phyloP scores from a whole-genome alignment of 2,113 vertebrate species.

The Thryonomys swinderianus region DNA sequence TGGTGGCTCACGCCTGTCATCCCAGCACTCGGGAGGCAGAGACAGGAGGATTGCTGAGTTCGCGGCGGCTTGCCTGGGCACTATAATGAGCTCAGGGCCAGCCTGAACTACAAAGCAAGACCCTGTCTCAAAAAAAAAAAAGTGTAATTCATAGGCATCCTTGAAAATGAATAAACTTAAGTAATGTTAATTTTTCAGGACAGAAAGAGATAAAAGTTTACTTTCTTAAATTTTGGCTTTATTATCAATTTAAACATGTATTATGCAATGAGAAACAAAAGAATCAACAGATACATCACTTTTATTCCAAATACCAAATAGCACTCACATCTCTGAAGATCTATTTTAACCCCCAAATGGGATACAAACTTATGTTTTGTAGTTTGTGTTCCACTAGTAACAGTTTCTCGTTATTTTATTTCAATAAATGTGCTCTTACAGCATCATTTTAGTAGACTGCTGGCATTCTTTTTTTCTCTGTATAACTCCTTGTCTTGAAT shows the following conservation, averaged over 20 bases:
- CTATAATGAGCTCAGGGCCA: no score
- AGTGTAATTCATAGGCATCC: no score
- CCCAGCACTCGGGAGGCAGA: no score
- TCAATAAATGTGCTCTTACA: background rate
- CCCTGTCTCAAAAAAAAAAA: no score
- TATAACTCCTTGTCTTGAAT: background rate
- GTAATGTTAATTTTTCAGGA: background rate
- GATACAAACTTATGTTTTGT: background rate
- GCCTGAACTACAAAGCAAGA: no score
- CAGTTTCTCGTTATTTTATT: background rate
- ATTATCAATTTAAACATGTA: background rate
- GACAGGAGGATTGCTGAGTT: no score
- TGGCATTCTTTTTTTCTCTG: background rate
- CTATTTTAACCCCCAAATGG: background rate
- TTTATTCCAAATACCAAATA: background rate
- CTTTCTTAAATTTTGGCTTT: background rate
- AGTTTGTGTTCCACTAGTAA: background rate
- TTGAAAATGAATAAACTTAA: slow-evolving; percentile 4
- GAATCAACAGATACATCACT: background rate
- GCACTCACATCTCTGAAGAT: background rate
- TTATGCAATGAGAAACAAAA: slow-evolving; percentile 14
- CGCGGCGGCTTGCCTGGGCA: no score
- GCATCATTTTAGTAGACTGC: background rate
- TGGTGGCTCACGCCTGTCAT: no score
- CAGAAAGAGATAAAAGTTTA: background rate